Conservation (phyloP, 1,140 invertebrate genomes). For the Pteromalus puparum region DNA sequence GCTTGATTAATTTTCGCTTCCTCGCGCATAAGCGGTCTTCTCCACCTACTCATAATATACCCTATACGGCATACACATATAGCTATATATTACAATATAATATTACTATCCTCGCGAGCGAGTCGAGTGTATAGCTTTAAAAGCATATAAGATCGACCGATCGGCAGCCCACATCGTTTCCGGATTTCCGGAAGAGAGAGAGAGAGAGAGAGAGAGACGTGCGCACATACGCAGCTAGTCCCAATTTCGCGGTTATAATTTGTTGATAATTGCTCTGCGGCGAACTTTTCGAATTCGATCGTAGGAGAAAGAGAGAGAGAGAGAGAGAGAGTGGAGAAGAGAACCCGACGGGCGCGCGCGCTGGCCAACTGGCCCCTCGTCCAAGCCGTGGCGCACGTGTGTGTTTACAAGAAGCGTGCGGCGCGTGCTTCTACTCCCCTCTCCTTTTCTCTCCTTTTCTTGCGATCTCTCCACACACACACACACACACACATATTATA, state of each 20-base stretch:
- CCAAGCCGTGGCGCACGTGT: not conserved
- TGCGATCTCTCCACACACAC: no score
- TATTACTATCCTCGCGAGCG: no score
- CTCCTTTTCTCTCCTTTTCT: not conserved
- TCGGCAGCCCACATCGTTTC: constrained; percentile 5
- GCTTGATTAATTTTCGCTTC: constrained; percentile 32
- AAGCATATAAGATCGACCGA: no score
- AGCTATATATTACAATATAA: not conserved
- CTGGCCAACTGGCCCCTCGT: constrained; percentile 34
- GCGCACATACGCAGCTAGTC: not conserved
- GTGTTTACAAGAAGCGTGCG: not conserved
- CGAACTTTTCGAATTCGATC: not conserved
- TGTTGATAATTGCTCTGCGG: constrained; percentile 30
- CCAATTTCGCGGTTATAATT: constrained; percentile 38
- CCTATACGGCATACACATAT: not conserved
- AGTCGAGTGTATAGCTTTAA: no score
- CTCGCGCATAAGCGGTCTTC: not conserved
- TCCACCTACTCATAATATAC: not conserved
- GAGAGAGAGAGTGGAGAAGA: no score
- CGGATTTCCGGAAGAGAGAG: constrained; percentile 40
- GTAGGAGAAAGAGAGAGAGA: no score
- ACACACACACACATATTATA: no score
- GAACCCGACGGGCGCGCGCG: not conserved
- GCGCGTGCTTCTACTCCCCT: constrained; percentile 6
- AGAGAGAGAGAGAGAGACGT: no score